These are phyloP conservation scores for Eclectus roratus DNA, from an alignment of 2,113 vertebrate genomes.

Conservation along the genomic window DNA sequence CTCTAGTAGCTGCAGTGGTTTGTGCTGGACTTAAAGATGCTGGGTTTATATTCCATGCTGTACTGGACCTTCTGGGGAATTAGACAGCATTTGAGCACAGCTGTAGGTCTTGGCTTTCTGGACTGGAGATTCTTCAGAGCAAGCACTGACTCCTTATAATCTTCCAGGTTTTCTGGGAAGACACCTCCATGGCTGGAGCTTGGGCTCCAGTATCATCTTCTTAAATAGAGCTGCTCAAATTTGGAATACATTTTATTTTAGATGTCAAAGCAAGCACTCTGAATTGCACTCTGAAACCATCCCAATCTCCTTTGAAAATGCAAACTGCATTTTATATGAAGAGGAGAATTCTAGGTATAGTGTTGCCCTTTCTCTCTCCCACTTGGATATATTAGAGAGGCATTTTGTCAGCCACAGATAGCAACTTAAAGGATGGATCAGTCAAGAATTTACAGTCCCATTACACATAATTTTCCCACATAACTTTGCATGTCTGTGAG, in stretches of 20 bases:
- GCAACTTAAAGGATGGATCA: neutral
- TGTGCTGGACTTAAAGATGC: neutral
- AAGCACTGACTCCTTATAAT: neutral
- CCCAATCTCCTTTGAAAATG: neutral
- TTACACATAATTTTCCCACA: neutral
- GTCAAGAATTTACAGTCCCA: neutral
- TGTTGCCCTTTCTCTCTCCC: neutral
- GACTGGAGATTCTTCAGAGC: neutral
- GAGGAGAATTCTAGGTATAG: neutral
- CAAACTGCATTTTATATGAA: neutral
- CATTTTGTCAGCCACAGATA: neutral
- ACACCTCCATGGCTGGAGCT: neutral
- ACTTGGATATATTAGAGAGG: neutral
- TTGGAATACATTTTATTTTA: neutral
- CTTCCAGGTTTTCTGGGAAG: neutral
- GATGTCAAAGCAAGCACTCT: neutral
- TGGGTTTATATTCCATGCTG: neutral
- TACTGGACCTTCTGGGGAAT: neutral
- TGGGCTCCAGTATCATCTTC: neutral
- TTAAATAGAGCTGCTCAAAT: neutral
- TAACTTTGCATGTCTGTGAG: neutral
- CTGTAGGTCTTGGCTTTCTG: neutral
- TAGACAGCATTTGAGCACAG: neutral
- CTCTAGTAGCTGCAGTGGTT: neutral
- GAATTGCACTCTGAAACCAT: neutral